Percentiles rank a stretch among this genome's conserved stretches.
Evolutionary conservation across 1,140 invertebrate species (phyloP).

Genomic region (Drosophila murphyi): DNA sequence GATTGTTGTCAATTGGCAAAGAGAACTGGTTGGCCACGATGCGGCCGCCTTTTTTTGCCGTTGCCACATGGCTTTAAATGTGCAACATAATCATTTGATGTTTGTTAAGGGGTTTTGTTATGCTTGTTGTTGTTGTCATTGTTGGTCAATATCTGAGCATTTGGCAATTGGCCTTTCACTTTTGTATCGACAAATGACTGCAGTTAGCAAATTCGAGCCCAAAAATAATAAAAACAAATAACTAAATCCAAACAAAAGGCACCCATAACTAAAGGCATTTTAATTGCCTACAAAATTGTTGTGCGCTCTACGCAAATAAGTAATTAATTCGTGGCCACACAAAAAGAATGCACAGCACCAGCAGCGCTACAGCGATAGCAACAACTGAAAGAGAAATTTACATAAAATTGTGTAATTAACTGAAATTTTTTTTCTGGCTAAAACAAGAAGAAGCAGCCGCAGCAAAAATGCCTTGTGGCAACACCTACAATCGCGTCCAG

Average conservation of each 20-base stretch:
- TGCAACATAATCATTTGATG: slow-evolving; percentile 75
- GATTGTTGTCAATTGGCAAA: slow-evolving; percentile 10
- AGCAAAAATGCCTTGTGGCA: slow-evolving; percentile 57
- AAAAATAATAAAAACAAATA: not conserved
- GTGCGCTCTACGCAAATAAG: slow-evolving; percentile 71
- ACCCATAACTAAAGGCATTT: slow-evolving; percentile 66
- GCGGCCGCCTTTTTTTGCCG: slow-evolving; percentile 42
- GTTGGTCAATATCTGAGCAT: slow-evolving; percentile 71
- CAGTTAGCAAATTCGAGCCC: slow-evolving; percentile 43
- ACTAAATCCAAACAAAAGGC: slow-evolving; percentile 18
- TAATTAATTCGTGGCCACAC: slow-evolving; percentile 74
- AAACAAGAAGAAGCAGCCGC: slow-evolving; percentile 40
- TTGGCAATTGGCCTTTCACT: slow-evolving; percentile 79
- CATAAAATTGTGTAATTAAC: slow-evolving; percentile 81
- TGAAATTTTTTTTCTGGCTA: slow-evolving; percentile 44
- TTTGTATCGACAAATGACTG: slow-evolving; percentile 71
- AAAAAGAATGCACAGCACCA: slow-evolving; percentile 64
- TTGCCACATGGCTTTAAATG: slow-evolving; percentile 57
- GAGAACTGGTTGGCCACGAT: slow-evolving; percentile 56
- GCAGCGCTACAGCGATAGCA: slow-evolving; percentile 17
- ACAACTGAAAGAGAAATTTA: slow-evolving; percentile 74
- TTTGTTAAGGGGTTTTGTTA: slow-evolving; percentile 52
- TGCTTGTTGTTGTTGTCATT: slow-evolving; percentile 8
- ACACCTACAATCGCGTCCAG: slow-evolving; percentile 62
- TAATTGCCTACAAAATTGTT: slow-evolving; percentile 75